These are phyloP conservation scores for Ooceraea biroi DNA, from an alignment of 1,140 invertebrate genomes.

Conservation along the genomic window DNA sequence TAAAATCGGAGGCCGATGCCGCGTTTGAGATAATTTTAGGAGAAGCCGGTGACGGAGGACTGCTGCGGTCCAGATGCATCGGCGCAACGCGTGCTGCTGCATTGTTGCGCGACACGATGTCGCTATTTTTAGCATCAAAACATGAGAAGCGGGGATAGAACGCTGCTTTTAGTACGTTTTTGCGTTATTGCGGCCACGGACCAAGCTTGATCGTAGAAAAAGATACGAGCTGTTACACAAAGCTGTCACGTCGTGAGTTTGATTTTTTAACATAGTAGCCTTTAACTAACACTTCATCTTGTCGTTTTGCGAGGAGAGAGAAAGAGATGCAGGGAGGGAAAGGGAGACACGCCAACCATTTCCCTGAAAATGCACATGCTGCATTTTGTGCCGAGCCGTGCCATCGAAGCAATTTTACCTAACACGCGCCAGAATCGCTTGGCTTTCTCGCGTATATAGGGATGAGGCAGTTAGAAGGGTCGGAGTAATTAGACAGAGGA, in stretches of 20 bases:
- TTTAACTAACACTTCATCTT: neutral
- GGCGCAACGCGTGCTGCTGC: conserved; percentile 67
- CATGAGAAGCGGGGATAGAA: conserved; percentile 27
- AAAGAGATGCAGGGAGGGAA: no score
- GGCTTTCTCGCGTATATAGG: conserved; percentile 43
- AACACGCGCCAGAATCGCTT: conserved; percentile 25
- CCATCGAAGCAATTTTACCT: conserved; percentile 54
- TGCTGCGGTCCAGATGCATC: conserved; percentile 75
- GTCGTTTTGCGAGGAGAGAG: no score
- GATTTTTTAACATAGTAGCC: neutral
- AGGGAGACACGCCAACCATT: no score
- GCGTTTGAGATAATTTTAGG: conserved; percentile 69
- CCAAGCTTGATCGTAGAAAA: neutral
- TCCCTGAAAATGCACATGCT: conserved; percentile 50
- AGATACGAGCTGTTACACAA: conserved; percentile 1
- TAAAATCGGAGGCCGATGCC: conserved; percentile 52
- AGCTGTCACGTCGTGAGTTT: neutral
- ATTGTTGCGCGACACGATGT: conserved; percentile 73
- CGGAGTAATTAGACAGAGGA: conserved; percentile 62
- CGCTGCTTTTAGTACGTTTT: conserved; percentile 47
- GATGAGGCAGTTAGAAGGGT: conserved; percentile 34
- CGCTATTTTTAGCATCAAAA: conserved; percentile 77
- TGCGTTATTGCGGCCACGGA: conserved; percentile 14
- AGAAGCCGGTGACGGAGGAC: conserved; percentile 36
- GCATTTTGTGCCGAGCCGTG: conserved; percentile 30